Evolutionary conservation across 1,140 invertebrate species (phyloP).

Genomic region (Coelopa frigida): DNA sequence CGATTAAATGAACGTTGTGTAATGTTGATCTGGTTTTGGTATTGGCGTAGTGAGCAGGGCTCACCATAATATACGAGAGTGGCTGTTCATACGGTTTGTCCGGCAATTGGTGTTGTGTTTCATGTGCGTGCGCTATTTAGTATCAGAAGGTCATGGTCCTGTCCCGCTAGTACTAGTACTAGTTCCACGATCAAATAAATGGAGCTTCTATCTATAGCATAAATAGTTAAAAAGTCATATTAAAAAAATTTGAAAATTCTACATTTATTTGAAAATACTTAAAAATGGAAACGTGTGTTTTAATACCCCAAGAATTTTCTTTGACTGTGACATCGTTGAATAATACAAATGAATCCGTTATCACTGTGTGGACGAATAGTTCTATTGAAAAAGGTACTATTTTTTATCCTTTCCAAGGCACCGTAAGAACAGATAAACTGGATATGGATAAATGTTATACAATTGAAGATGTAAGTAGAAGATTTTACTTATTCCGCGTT

Average conservation of each 20-base stretch:
- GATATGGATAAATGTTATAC: slow-evolving; percentile 76
- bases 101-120: slow-evolving; percentile 12
- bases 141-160: slow-evolving; percentile 40
- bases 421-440: slow-evolving; percentile 80
- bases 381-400: slow-evolving; percentile 68
- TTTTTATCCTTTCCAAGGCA: slow-evolving; percentile 84
- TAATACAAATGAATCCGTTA: slow-evolving; percentile 57
- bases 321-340: slow-evolving; percentile 59
- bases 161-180: slow-evolving; percentile 33
- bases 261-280: slow-evolving; percentile 8
- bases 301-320: slow-evolving; percentile 85
- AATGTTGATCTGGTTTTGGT: slow-evolving; percentile 36
- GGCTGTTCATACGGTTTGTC: slow-evolving; percentile 27
- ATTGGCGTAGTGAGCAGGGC: slow-evolving; percentile 32
- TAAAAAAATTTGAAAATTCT: slow-evolving; percentile 9
- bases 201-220: slow-evolving; percentile 10
- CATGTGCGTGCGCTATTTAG: slow-evolving; percentile 25
- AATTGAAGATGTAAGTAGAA: slow-evolving; percentile 76
- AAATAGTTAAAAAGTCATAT: background rate
- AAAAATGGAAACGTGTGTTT: slow-evolving; percentile 82
- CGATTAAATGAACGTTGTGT: slow-evolving; percentile 29
- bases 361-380: slow-evolving; percentile 76
- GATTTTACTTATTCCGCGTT: slow-evolving; percentile 16
- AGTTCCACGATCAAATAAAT: slow-evolving; percentile 34
- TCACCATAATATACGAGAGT: slow-evolving; percentile 11